phyloP scores from a whole-genome alignment of 2,797 vertebrate species.

The Epinephelus coioides region DNA sequence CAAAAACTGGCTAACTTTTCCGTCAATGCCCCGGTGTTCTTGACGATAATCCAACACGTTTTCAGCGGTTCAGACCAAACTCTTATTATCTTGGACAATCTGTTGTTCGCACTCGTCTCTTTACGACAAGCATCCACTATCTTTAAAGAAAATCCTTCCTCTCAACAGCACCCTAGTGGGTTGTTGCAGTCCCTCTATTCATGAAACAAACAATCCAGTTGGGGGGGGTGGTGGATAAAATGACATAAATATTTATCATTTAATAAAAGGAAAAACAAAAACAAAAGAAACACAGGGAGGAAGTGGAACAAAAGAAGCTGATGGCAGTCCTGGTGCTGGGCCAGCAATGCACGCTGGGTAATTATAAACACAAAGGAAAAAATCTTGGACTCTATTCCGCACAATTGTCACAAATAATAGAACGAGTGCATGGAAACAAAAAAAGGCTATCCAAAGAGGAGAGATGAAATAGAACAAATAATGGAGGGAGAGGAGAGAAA shows the following conservation, averaged over 20 bases:
- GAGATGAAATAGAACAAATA: slow-evolving; percentile 75
- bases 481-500: slow-evolving; percentile 54
- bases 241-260: slow-evolving; percentile 88
- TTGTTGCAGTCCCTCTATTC: slow-evolving; percentile 79
- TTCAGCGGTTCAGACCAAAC: slow-evolving; percentile 60
- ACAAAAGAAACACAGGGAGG: slow-evolving; percentile 87
- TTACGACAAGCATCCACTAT: slow-evolving; percentile 74
- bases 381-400: slow-evolving; percentile 84
- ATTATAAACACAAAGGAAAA: slow-evolving; percentile 87
- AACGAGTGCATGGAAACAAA: slow-evolving; percentile 71
- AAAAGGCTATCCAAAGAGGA: slow-evolving; percentile 68
- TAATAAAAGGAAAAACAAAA: slow-evolving; percentile 87
- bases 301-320: slow-evolving; percentile 88
- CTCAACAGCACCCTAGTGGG: slow-evolving; percentile 80
- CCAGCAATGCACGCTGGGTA: slow-evolving; percentile 86
- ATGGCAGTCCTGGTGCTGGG: slow-evolving; percentile 86
- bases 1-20: slow-evolving; percentile 38
- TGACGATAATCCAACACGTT: slow-evolving; percentile 54
- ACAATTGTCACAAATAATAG: slow-evolving; percentile 87
- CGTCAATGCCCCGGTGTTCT: slow-evolving; percentile 39
- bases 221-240: slow-evolving; percentile 61
- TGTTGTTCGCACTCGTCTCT: slow-evolving; percentile 68
- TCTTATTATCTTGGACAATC: slow-evolving; percentile 74
- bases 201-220: slow-evolving; percentile 81
- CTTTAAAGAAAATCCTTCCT: slow-evolving; percentile 81